Conservation (phyloP, 1,140 invertebrate species). For the Anastrepha ludens region DNA sequence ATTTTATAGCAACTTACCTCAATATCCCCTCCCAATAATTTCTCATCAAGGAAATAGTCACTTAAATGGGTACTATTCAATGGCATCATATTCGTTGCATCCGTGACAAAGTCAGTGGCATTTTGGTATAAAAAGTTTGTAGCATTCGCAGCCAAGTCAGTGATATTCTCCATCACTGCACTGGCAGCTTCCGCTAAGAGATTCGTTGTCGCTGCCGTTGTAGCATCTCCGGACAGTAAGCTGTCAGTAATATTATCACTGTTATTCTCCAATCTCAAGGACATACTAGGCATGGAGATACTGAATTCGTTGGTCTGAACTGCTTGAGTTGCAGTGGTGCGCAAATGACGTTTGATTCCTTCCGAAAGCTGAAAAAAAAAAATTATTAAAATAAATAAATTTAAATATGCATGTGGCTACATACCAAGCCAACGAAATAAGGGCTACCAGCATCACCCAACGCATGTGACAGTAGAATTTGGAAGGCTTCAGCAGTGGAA, state of each 20-base stretch:
- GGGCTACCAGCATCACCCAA: constrained; percentile 96
- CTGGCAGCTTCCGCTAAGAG: constrained; percentile 53
- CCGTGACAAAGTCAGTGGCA: constrained; percentile 14
- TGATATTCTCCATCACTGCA: background rate
- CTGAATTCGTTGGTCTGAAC: constrained; percentile 53
- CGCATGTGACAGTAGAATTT: constrained; percentile 94
- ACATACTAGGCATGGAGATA: constrained; percentile 61
- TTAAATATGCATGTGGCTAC: constrained; percentile 64
- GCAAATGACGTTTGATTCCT: constrained; percentile 76
- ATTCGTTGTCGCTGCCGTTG: constrained; percentile 16
- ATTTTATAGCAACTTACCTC: background rate
- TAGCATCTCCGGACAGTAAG: constrained; percentile 51
- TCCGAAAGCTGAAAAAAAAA: constrained; percentile 81
- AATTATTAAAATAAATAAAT: constrained; percentile 30
- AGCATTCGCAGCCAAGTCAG: background rate
- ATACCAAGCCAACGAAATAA: constrained; percentile 92
- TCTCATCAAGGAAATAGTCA: background rate
- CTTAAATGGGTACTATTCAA: background rate
- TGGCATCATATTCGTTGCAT: background rate
- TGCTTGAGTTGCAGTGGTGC: constrained; percentile 51
- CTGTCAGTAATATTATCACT: constrained; percentile 25
- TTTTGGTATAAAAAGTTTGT: constrained; percentile 14
- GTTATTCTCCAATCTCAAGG: constrained; percentile 59
- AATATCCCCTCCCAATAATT: background rate
- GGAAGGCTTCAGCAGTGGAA: constrained; percentile 94